A percentile compares a stretch with the other conserved stretches of the same genome.
Evolutionary conservation across 2,113 vertebrate species (phyloP).

Genomic region (Neoarius graeffei): DNA sequence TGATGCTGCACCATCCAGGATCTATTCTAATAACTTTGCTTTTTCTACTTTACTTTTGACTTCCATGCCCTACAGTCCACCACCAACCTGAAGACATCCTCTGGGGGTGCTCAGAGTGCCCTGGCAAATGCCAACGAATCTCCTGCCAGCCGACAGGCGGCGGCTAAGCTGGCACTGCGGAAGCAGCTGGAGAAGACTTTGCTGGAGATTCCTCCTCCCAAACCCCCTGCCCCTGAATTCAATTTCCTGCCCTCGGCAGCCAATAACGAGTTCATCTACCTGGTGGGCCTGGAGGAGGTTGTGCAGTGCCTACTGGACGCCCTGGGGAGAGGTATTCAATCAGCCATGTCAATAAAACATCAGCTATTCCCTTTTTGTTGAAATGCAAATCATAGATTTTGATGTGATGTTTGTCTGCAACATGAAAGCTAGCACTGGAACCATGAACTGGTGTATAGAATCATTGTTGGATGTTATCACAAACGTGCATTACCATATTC

Average conservation of each 20-base stretch:
- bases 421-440: not conserved
- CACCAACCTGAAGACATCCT: constrained; percentile 80
- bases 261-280: constrained; percentile 96
- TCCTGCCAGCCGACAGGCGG: constrained; percentile 88
- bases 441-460: not conserved
- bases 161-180: constrained; percentile 88
- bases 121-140: constrained; percentile 75
- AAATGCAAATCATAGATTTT: not conserved
- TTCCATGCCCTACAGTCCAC: constrained; percentile 70
- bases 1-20: not conserved
- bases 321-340: constrained; percentile 77
- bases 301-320: constrained; percentile 92
- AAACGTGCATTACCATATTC: not conserved
- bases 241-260: constrained; percentile 94
- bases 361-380: not conserved
- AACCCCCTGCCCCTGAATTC: constrained; percentile 86
- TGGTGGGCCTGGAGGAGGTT: constrained; percentile 94
- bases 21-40: not conserved
- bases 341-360: not conserved
- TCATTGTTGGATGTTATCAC: not conserved
- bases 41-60: not conserved
- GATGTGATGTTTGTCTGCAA: not conserved
- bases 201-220: constrained; percentile 92
- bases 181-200: constrained; percentile 97
- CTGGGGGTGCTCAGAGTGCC: constrained; percentile 61